Evolutionary conservation across 2,113 vertebrate genomes (phyloP).

Genomic region (Xiphophorus hellerii): DNA sequence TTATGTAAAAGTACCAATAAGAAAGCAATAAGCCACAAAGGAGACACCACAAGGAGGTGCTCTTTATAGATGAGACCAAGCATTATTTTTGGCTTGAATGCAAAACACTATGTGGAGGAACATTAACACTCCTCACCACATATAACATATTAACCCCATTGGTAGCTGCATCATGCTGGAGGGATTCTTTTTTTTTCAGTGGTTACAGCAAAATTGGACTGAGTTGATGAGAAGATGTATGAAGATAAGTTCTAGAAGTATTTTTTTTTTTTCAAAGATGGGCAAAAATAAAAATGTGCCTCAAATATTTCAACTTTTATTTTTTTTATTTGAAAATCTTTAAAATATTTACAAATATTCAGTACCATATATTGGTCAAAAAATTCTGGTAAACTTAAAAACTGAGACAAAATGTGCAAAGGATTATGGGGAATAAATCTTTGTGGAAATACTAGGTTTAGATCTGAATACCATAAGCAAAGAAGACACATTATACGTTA

Average conservation of each 20-base stretch:
- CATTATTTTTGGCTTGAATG: not conserved
- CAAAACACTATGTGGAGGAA: not conserved
- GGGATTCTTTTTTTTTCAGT: not conserved
- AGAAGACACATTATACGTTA: conserved; percentile 26
- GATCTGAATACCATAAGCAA: conserved; percentile 20
- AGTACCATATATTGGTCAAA: not conserved
- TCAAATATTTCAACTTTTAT: not conserved
- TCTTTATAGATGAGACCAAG: too few relatives aligned
- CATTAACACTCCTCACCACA: not conserved
- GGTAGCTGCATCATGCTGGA: not conserved
- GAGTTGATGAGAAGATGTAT: not conserved
- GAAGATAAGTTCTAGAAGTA: not conserved
- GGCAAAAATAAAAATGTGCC: not conserved
- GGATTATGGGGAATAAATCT: not conserved
- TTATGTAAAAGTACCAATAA: not conserved
- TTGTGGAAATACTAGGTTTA: not conserved
- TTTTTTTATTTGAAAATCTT: not conserved
- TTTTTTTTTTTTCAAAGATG: not conserved
- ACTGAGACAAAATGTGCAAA: not conserved
- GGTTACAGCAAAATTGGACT: not conserved
- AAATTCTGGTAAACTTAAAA: not conserved
- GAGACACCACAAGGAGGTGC: not conserved
- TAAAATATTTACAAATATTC: not conserved
- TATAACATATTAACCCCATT: not conserved
- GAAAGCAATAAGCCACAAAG: not conserved